Conservation (phyloP, 1,140 invertebrate genomes). For the Drosophila seguyi region DNA sequence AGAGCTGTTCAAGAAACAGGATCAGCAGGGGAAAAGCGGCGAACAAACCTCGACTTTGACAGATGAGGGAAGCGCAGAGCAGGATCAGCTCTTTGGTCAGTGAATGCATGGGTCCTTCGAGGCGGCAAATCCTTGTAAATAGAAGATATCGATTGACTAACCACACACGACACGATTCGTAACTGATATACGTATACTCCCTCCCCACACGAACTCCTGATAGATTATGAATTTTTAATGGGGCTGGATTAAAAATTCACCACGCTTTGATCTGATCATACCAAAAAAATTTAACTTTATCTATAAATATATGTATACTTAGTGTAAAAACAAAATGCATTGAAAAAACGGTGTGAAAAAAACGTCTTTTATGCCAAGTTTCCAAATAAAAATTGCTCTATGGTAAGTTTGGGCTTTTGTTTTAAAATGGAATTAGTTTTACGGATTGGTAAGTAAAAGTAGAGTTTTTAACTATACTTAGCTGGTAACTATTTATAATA, state of each 20-base stretch:
- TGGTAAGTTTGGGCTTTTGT: background rate
- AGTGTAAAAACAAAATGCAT: slow-evolving; percentile 55
- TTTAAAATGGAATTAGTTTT: background rate
- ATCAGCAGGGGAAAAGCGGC: slow-evolving; percentile 45
- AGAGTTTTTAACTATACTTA: background rate
- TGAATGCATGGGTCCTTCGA: slow-evolving; percentile 12
- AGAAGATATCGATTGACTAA: slow-evolving; percentile 39
- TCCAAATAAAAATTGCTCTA: slow-evolving; percentile 37
- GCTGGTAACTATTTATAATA: too few relatives aligned
- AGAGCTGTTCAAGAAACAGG: slow-evolving; percentile 64
- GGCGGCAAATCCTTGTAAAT: slow-evolving; percentile 53
- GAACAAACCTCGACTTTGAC: slow-evolving; percentile 28
- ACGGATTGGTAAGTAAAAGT: background rate
- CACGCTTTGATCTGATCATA: slow-evolving; percentile 63
- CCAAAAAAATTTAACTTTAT: slow-evolving; percentile 19
- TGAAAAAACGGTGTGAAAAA: slow-evolving; percentile 50
- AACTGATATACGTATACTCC: slow-evolving; percentile 44
- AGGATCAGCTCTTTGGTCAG: slow-evolving; percentile 62
- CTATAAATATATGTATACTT: slow-evolving; percentile 42
- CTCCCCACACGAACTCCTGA: slow-evolving; percentile 20
- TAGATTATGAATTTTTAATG: slow-evolving; percentile 78
- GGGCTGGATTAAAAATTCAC: slow-evolving; percentile 85
- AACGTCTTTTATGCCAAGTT: slow-evolving; percentile 19
- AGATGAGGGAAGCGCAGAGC: slow-evolving; percentile 50
- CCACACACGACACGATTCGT: background rate